These are phyloP conservation scores for Stegophylla sp. DNA, from an alignment of 2,888 invertebrate species.

Conservation along the genomic window DNA sequence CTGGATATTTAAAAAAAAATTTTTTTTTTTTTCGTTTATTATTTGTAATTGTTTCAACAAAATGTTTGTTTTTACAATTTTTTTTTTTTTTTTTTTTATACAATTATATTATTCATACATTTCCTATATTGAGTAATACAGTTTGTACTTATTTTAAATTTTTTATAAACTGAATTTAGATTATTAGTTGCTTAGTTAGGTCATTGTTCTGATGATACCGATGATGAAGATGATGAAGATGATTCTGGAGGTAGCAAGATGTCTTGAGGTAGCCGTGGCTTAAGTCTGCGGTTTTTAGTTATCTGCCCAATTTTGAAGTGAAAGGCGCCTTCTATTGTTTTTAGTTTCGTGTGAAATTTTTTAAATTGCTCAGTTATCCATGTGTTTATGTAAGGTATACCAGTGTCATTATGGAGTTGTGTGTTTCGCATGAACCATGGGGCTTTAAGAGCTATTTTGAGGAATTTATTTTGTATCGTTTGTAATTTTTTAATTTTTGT, in stretches of 20 bases:
- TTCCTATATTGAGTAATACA: constrained; percentile 3
- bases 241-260: too few species aligned
- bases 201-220: too few species aligned
- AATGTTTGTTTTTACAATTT: too few species aligned
- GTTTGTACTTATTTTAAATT: constrained; percentile 7
- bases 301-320: constrained; percentile 7
- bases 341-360: too few species aligned
- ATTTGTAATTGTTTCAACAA: constrained; percentile 4
- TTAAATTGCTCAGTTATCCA: constrained; percentile 3
- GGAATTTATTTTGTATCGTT: constrained; percentile 4
- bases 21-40: constrained; percentile 3
- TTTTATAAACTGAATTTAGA: too few species aligned
- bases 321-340: too few species aligned
- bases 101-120: constrained; percentile 3
- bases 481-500: background rate
- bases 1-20: too few species aligned
- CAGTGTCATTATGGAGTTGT: constrained; percentile 2
- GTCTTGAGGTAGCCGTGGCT: constrained; percentile 3
- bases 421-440: constrained; percentile 4
- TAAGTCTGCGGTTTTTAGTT: constrained; percentile 7
- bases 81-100: too few species aligned
- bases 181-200: too few species aligned
- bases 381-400: constrained; percentile 4
- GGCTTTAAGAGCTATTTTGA: background rate
- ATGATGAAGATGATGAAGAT: background rate